phyloP scores from a whole-genome alignment of 2,113 vertebrate genomes.

The Seriola rivoliana region DNA sequence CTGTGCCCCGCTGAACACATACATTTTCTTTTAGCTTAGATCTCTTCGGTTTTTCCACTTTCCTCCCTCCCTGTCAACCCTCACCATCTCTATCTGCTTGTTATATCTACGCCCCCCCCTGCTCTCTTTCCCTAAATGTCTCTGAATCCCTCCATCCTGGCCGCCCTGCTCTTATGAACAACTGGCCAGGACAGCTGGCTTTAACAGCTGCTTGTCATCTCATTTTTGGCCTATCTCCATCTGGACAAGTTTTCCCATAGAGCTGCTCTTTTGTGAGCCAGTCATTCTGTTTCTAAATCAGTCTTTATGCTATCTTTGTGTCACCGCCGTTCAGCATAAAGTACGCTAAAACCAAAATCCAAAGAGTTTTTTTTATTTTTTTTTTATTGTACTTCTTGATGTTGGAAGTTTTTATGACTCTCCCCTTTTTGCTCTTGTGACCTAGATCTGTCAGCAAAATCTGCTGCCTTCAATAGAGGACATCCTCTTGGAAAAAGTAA shows the following conservation, averaged over 20 bases:
- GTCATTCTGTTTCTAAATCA: slow-evolving; percentile 48
- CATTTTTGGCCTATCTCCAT: slow-evolving; percentile 44
- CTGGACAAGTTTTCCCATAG: slow-evolving; percentile 35
- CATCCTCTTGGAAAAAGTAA: slow-evolving; percentile 1
- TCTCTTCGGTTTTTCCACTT: slow-evolving; percentile 57
- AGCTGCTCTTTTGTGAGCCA: slow-evolving; percentile 12
- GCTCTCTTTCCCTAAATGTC: slow-evolving; percentile 57
- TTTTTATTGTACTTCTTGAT: not conserved
- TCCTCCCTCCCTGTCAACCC: slow-evolving; percentile 54
- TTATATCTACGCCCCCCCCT: slow-evolving; percentile 17
- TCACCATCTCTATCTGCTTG: slow-evolving; percentile 64
- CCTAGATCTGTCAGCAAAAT: not conserved
- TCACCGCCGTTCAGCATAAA: not conserved
- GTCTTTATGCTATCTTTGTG: slow-evolving; percentile 33
- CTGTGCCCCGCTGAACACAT: not conserved
- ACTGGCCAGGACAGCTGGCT: slow-evolving; percentile 69
- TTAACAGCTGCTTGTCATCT: slow-evolving; percentile 70
- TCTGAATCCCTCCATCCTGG: slow-evolving; percentile 71
- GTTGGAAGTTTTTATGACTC: not conserved
- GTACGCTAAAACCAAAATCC: not conserved
- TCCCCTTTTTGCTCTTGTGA: not conserved
- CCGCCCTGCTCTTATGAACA: slow-evolving; percentile 57
- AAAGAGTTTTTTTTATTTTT: not conserved
- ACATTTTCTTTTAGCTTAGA: not conserved
- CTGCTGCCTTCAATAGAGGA: not conserved